phyloP scores from a whole-genome alignment of 1,140 invertebrate species.

The Aricia agestis region DNA sequence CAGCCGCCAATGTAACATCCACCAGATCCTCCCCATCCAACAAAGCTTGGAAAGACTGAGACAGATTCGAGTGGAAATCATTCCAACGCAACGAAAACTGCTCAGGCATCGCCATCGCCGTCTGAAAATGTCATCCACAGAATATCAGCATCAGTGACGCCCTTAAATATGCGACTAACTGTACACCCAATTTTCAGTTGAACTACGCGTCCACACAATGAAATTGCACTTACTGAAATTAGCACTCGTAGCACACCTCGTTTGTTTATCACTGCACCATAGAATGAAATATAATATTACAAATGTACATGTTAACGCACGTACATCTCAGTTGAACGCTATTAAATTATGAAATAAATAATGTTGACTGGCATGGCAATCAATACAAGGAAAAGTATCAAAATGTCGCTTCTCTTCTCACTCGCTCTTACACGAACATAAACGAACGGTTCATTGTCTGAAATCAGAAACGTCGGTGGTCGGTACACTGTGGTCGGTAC shows the following conservation, averaged over 20 bases:
- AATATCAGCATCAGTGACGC: constrained; percentile 42
- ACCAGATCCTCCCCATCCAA: constrained; percentile 82
- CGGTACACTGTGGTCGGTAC: too few relatives aligned
- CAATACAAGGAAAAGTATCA: constrained; percentile 66
- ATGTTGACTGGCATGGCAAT: constrained; percentile 62
- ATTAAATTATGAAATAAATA: constrained; percentile 49
- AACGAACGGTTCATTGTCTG: constrained; percentile 42
- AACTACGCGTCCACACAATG: constrained; percentile 66
- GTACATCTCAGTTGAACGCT: constrained; percentile 38
- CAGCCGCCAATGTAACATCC: constrained; percentile 85
- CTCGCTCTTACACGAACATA: constrained; percentile 35
- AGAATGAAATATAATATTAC: constrained; percentile 22
- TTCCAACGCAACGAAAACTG: constrained; percentile 91
- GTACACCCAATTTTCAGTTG: constrained; percentile 60
- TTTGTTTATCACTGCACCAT: constrained; percentile 36
- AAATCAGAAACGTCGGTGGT: constrained; percentile 25
- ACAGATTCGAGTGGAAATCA: constrained; percentile 88
- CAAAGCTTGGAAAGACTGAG: constrained; percentile 81
- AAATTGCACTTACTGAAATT: constrained; percentile 63
- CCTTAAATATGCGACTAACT: constrained; percentile 46
- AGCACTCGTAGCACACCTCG: constrained; percentile 45
- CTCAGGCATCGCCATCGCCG: constrained; percentile 73
- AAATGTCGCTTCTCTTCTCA: constrained; percentile 60
- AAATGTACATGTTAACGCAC: constrained; percentile 43
- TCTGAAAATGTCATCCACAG: constrained; percentile 40